Percentiles rank a stretch among this genome's conserved stretches.
phyloP scores from a whole-genome alignment of 2,888 invertebrate genomes.

The Diarsia mendica region DNA sequence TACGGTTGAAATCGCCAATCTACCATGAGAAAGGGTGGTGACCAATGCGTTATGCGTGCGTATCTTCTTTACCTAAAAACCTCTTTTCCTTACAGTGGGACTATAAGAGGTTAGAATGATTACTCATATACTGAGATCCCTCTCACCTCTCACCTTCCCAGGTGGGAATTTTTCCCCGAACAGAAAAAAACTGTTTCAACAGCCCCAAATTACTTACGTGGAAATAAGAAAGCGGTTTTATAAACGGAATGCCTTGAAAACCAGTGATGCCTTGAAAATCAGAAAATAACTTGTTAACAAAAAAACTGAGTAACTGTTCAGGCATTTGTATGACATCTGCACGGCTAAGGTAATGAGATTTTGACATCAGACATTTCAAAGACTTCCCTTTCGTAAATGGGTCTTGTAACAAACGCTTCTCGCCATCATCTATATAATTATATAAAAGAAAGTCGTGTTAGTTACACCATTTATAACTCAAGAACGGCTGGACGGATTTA shows the following conservation, averaged over 20 bases:
- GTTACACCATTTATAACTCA: too few relatives aligned
- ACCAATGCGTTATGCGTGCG: too few relatives aligned
- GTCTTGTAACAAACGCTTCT: not conserved
- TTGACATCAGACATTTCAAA: slow-evolving; percentile 41
- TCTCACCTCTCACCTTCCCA: too few relatives aligned
- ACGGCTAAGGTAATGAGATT: slow-evolving; percentile 45
- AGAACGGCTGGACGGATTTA: too few relatives aligned
- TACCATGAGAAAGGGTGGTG: too few relatives aligned
- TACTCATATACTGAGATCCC: too few relatives aligned
- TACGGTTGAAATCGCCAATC: too few relatives aligned
- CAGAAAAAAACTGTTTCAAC: not conserved
- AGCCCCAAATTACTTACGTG: not conserved
- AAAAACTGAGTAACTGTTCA: slow-evolving; percentile 9
- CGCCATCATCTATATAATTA: too few relatives aligned
- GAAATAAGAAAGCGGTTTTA: not conserved
- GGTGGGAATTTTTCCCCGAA: not conserved
- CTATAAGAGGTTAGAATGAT: too few relatives aligned
- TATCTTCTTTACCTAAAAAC: too few relatives aligned
- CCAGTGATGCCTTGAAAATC: not conserved
- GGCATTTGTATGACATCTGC: slow-evolving; percentile 48
- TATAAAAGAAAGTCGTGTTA: too few relatives aligned
- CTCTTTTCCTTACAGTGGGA: too few relatives aligned
- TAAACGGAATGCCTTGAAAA: not conserved
- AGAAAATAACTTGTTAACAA: slow-evolving; percentile 6
- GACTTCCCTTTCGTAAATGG: slow-evolving; percentile 48